phyloP scores from a whole-genome alignment of 2,797 vertebrate species.

The Semaprochilodus insignis region DNA sequence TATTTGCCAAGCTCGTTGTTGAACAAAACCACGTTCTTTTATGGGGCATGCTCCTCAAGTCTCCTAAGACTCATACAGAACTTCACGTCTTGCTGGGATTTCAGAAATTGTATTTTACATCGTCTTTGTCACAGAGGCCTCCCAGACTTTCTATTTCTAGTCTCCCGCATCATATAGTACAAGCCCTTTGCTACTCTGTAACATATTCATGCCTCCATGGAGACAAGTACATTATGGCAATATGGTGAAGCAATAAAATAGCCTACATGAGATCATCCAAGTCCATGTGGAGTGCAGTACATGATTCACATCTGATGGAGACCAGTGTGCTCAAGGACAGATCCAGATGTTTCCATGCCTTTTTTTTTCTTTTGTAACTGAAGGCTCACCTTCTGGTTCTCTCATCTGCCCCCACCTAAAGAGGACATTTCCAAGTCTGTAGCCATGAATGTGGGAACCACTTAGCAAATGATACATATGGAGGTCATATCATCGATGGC shows the following conservation, averaged over 20 bases:
- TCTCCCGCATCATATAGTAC: neutral
- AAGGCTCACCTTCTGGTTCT: neutral
- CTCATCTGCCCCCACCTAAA: neutral
- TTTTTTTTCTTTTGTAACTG: neutral
- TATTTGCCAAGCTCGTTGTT: too few species aligned
- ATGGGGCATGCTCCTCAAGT: too few species aligned
- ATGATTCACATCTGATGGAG: neutral
- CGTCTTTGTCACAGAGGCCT: too few species aligned
- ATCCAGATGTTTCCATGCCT: neutral
- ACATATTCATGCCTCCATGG: neutral
- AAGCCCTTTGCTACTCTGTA: neutral
- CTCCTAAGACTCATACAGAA: too few species aligned
- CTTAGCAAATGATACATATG: slow-evolving; percentile 43
- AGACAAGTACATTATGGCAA: neutral
- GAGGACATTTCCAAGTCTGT: slow-evolving; percentile 24
- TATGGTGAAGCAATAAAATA: too few species aligned
- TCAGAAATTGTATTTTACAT: too few species aligned
- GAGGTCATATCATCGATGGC: slow-evolving; percentile 31
- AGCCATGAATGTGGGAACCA: slow-evolving; percentile 38
- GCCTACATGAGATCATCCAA: neutral
- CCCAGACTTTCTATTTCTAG: neutral
- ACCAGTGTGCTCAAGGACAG: too few species aligned
- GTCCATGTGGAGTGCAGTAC: neutral
- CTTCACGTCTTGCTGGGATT: too few species aligned
- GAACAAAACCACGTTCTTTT: too few species aligned